Percentiles rank a stretch among this genome's conserved stretches.
phyloP scores from a whole-genome alignment of 1,140 invertebrate genomes.

The Metaphire vulgaris region DNA sequence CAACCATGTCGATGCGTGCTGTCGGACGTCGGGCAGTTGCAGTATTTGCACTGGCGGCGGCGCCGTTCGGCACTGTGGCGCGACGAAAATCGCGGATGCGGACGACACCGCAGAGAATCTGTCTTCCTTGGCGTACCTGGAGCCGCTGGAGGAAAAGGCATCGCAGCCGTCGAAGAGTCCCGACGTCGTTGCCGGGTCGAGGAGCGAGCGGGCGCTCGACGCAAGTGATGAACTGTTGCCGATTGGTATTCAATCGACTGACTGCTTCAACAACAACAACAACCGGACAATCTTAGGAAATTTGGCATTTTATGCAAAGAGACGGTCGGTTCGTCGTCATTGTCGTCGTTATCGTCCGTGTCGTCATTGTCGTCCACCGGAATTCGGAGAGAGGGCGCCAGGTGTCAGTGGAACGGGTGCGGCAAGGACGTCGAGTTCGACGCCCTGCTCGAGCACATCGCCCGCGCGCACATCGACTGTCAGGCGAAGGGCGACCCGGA shows the following conservation, averaged over 20 bases:
- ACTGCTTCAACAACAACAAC: not conserved
- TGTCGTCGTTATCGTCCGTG: too few species aligned
- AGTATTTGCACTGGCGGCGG: not conserved
- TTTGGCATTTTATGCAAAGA: not conserved
- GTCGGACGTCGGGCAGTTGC: too few species aligned
- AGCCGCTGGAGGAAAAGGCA: not conserved
- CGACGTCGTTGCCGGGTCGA: not conserved
- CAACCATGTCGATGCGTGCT: not conserved
- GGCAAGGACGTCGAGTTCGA: slow-evolving; percentile 67
- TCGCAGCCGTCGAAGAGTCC: too few species aligned
- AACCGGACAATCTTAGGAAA: not conserved
- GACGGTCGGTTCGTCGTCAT: not conserved
- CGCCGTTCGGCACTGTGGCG: too few species aligned
- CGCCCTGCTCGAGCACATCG: slow-evolving; percentile 78
- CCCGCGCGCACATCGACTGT: slow-evolving; percentile 75
- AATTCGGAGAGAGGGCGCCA: not conserved
- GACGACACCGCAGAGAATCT: not conserved
- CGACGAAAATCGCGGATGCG: too few species aligned
- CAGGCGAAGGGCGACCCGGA: slow-evolving; percentile 55
- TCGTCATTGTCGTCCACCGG: not conserved
- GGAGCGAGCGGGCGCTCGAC: not conserved
- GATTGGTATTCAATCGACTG: too few species aligned
- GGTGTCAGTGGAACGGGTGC: slow-evolving; percentile 79
- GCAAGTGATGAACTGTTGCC: not conserved
- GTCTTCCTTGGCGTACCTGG: not conserved